phyloP scores from a whole-genome alignment of 2,797 vertebrate genomes.

The Acanthurus tractus region DNA sequence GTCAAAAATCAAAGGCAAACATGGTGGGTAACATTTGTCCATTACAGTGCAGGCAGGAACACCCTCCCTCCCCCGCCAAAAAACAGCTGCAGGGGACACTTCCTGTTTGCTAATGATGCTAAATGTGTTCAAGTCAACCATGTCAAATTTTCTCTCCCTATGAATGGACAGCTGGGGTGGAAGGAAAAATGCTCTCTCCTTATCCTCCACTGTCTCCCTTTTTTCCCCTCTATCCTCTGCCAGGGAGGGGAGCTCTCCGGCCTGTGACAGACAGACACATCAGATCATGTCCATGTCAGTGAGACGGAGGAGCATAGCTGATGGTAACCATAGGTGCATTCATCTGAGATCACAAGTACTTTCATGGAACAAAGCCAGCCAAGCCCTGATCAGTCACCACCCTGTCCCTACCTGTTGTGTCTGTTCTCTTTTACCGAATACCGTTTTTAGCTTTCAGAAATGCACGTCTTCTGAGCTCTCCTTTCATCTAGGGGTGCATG shows the following conservation, averaged over 20 bases:
- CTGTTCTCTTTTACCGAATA: conserved; percentile 66
- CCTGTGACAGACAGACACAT: conserved; percentile 57
- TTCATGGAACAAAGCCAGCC: conserved; percentile 70
- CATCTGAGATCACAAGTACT: conserved; percentile 73
- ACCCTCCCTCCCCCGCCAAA: conserved; percentile 53
- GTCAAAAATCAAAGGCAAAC: conserved; percentile 86
- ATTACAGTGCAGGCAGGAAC: conserved; percentile 79
- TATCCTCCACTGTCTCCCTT: conserved; percentile 31
- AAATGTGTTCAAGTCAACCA: conserved; percentile 89
- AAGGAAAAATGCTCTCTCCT: conserved; percentile 62
- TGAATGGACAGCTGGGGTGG: conserved; percentile 80
- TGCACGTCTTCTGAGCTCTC: conserved; percentile 62
- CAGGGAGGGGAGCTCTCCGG: conserved; percentile 51
- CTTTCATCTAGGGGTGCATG: conserved; percentile 74
- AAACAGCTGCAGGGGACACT: conserved; percentile 89
- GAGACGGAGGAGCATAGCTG: conserved; percentile 49
- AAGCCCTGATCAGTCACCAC: conserved; percentile 74
- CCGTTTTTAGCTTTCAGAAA: conserved; percentile 65
- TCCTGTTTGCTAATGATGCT: conserved; percentile 90
- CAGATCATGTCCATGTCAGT: conserved; percentile 58
- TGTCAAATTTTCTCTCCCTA: conserved; percentile 83
- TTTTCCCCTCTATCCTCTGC: conserved; percentile 33
- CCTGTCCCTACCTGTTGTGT: conserved; percentile 76
- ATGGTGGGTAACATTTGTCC: conserved; percentile 81
- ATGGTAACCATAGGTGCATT: conserved; percentile 73